These are phyloP conservation scores for Hyposoter didymator DNA, from an alignment of 2,888 invertebrate genomes.

Conservation along the genomic window DNA sequence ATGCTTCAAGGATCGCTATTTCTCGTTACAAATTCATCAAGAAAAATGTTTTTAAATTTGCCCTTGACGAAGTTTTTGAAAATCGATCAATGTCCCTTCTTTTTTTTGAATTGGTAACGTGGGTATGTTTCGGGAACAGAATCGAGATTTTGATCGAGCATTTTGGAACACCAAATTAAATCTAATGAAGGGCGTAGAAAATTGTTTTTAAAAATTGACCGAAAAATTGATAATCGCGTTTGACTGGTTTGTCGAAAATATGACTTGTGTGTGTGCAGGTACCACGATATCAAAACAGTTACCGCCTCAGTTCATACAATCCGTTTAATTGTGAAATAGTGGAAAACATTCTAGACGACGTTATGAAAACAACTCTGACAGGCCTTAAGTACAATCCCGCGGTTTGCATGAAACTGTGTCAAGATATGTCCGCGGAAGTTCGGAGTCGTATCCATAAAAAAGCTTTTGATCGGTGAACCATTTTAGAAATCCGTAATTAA, in stretches of 20 bases:
- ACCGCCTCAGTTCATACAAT: constrained; percentile 72
- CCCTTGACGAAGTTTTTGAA: not conserved
- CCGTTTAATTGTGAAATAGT: constrained; percentile 70
- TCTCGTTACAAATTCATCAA: no score
- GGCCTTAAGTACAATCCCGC: constrained; percentile 72
- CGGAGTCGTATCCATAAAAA: constrained; percentile 73
- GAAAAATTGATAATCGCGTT: not conserved
- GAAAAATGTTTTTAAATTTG: no score
- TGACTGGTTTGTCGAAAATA: not conserved
- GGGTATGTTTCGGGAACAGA: not conserved
- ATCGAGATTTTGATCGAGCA: not conserved
- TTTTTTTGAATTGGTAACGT: no score
- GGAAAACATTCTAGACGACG: constrained; percentile 74
- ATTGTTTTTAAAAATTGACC: no score
- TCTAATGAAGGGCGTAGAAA: not conserved
- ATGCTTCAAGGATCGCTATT: no score
- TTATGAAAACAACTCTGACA: constrained; percentile 71
- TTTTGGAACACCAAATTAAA: not conserved
- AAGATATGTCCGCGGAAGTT: constrained; percentile 73
- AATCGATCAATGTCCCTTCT: not conserved
- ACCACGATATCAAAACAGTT: constrained; percentile 78
- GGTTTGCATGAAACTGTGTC: constrained; percentile 70
- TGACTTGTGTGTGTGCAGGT: constrained; percentile 65
- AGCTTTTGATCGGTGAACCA: constrained; percentile 74
- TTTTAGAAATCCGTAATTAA: not conserved